phyloP scores from a whole-genome alignment of 2,113 vertebrate species.

The Stigmatopora argus region DNA sequence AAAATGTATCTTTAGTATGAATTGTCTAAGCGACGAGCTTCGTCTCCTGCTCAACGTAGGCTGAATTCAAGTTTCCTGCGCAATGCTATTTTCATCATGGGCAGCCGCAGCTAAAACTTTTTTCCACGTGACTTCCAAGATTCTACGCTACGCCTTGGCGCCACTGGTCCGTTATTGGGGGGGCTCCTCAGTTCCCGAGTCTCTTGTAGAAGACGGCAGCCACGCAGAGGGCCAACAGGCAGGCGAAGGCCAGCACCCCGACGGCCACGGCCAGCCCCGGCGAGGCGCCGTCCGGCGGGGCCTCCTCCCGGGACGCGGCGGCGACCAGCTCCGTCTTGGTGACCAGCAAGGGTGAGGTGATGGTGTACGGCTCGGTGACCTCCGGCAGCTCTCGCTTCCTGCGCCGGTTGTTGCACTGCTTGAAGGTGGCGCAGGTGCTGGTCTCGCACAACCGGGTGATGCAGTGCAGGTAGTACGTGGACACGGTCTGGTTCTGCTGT shows the following conservation, averaged over 20 bases:
- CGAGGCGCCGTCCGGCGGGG: not conserved
- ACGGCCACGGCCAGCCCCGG: conserved; percentile 59
- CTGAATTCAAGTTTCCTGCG: too few relatives aligned
- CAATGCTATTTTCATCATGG: too few relatives aligned
- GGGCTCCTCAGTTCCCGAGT: conserved; percentile 30
- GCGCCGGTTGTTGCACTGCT: conserved; percentile 51
- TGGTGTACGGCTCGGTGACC: conserved; percentile 35
- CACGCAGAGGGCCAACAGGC: conserved; percentile 40
- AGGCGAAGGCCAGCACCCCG: conserved; percentile 57
- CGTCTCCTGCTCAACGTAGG: too few relatives aligned
- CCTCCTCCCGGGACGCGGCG: conserved; percentile 25
- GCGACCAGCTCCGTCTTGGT: conserved; percentile 45
- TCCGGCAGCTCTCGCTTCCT: conserved; percentile 31
- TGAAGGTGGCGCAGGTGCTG: conserved; percentile 60
- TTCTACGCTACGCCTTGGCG: too few relatives aligned
- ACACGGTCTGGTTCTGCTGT: conserved; percentile 64
- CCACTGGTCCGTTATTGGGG: too few relatives aligned
- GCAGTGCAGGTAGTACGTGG: conserved; percentile 71
- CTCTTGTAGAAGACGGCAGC: conserved; percentile 61
- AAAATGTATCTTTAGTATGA: conserved; percentile 3
- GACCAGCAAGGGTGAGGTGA: conserved; percentile 61
- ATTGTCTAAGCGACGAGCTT: too few relatives aligned
- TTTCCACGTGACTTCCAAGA: too few relatives aligned
- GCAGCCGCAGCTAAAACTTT: not conserved
- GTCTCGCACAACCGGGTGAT: conserved; percentile 67